phyloP scores from a whole-genome alignment of 2,797 vertebrate genomes.

The Chiroxiphia lanceolata region DNA sequence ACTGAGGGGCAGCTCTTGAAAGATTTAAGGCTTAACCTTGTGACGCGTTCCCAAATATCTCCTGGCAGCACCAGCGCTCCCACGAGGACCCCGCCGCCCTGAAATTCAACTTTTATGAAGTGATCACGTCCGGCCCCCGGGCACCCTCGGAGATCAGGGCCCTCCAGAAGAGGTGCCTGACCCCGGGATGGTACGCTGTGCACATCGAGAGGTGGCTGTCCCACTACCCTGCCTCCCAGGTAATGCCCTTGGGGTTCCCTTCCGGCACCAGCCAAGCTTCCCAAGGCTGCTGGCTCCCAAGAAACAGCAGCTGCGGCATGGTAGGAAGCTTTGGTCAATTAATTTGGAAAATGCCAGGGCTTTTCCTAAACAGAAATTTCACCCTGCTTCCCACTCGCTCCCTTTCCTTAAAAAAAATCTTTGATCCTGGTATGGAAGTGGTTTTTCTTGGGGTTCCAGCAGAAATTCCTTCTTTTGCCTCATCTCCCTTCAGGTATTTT shows the following conservation, averaged over 20 bases:
- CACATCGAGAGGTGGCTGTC: slow-evolving; percentile 92
- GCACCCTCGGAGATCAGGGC: slow-evolving; percentile 82
- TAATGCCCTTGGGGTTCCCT: slow-evolving; percentile 40
- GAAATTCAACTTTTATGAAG: slow-evolving; percentile 91
- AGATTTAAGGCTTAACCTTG: background rate
- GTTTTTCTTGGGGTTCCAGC: background rate
- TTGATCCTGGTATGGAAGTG: background rate
- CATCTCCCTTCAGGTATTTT: background rate
- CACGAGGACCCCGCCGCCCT: slow-evolving; percentile 90
- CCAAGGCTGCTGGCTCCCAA: background rate
- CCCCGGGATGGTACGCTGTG: slow-evolving; percentile 88
- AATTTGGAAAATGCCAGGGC: background rate
- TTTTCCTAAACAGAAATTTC: background rate
- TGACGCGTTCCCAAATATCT: background rate
- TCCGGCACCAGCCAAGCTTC: background rate
- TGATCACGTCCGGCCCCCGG: slow-evolving; percentile 84
- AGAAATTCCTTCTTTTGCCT: background rate
- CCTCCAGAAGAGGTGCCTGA: slow-evolving; percentile 89
- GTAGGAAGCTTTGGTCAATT: background rate
- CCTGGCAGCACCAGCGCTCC: slow-evolving; percentile 89
- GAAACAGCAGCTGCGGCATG: background rate
- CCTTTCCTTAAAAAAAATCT: background rate
- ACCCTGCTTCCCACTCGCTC: background rate
- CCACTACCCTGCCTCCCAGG: slow-evolving; percentile 89
- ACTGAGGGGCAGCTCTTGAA: fast-evolving